Evolutionary conservation across 2,888 invertebrate genomes (phyloP), one percentile per base, ranked within the genome.

Genomic region (Ormyrus rosae): DNA sequence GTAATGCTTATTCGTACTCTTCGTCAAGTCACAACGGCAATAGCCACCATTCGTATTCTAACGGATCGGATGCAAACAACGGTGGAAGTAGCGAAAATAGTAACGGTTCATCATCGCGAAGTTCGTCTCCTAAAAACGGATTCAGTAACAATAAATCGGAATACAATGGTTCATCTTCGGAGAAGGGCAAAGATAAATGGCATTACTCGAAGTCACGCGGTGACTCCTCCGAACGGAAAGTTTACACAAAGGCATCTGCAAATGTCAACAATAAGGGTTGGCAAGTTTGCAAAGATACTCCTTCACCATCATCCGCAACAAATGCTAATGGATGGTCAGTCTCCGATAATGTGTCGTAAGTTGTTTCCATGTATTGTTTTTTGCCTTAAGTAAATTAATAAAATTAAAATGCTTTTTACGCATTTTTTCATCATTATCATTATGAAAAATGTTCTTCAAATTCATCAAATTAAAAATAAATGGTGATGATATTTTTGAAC

Each of bases 271-370:
- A 86, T 11, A 90, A 89, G 75, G 87, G 87, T 46, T 90, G 90
- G 90, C 86, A 88, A 67, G 87, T 88, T 56, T 89, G 89, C 7
- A 87, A 88, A 64, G 88, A 89, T 50, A 84, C 84, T 45, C 85
- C 86, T 13, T 86, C 89, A n/a, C 86, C 88, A 5, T 86, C 86
- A n/a, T 86, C 87, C 3, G 84, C 84, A n/a, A 79, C 86, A 6
- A 85, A 86, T 10, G 85, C 88, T 1, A 90, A 89, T 82, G 90
- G 89, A 68, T 91, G 91, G 91, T 88, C 87, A 45, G 88, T 89
- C 76, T 87, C 88, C 46, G 90, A 90, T 69, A 89, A 86, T 69
- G 72, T 81, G 73, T 77, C 77, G 80, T 83, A 88, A 88, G 90
- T 90, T 83, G 83, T 85, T 82, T 67, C 81, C 34, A 34, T 34